Evolutionary conservation across 2,797 vertebrate genomes (phyloP).

Genomic region (Epinephelus awoara): DNA sequence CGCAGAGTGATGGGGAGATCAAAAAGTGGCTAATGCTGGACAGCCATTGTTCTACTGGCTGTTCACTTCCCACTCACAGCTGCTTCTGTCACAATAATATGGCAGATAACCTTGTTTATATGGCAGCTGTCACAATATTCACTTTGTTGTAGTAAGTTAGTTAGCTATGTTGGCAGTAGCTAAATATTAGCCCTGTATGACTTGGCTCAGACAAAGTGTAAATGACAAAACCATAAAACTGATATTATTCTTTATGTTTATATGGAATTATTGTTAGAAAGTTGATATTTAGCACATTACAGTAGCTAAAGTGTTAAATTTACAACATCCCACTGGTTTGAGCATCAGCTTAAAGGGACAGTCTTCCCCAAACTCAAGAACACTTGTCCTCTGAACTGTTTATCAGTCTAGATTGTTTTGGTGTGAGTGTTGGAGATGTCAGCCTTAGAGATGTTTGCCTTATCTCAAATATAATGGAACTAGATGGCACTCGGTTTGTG

Average conservation of each 20-base stretch:
- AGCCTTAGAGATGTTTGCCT: no score
- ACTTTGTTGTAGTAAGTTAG: not conserved
- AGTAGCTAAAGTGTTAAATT: not conserved
- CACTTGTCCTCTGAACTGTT: no score
- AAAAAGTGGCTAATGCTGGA: not conserved
- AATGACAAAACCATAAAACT: not conserved
- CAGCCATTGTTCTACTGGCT: conserved; percentile 2
- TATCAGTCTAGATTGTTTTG: no score
- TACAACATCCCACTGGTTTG: not conserved
- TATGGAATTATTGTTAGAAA: not conserved
- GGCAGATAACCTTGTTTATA: not conserved
- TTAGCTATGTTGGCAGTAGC: no score
- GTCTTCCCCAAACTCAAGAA: no score
- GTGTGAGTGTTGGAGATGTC: no score
- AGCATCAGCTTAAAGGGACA: not conserved
- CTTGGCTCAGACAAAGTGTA: not conserved
- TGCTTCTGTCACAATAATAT: not conserved
- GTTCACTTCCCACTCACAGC: not conserved
- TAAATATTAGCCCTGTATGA: not conserved
- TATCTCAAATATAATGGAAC: no score
- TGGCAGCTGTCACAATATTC: not conserved
- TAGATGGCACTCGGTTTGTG: no score
- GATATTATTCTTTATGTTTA: not conserved
- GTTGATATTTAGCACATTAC: not conserved
- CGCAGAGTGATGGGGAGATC: not conserved